phyloP scores from a whole-genome alignment of 2,888 invertebrate species.

The Leptura quadrifasciata region DNA sequence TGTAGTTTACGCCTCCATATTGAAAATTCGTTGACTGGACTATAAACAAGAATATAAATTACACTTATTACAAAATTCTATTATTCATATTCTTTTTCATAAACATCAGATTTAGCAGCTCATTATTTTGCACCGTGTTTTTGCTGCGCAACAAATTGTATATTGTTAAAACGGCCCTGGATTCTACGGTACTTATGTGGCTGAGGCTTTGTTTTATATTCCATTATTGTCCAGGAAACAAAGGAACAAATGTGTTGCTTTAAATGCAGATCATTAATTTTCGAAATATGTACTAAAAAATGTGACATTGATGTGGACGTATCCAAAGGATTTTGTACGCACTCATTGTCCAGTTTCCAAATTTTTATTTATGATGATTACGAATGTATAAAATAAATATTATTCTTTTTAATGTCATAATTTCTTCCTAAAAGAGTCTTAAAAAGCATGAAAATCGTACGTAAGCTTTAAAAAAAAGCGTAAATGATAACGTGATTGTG shows the following conservation, averaged over 20 bases:
- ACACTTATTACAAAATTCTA: too few relatives aligned
- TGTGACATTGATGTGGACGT: neutral
- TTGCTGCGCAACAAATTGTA: too few relatives aligned
- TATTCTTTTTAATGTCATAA: neutral
- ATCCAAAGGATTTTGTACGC: neutral
- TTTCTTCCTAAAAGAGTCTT: neutral
- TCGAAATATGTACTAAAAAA: conserved; percentile 1
- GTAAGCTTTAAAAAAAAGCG: too few relatives aligned
- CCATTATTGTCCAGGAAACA: conserved; percentile 1
- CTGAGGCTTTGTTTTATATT: neutral
- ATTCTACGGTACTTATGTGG: conserved; percentile 1
- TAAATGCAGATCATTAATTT: neutral
- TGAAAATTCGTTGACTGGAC: too few relatives aligned
- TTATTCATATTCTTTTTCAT: too few relatives aligned
- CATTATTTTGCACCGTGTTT: too few relatives aligned
- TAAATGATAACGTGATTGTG: neutral
- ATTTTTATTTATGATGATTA: neutral
- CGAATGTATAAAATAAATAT: neutral
- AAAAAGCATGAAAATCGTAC: neutral
- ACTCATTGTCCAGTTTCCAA: neutral
- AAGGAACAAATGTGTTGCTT: neutral
- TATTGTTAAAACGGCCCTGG: too few relatives aligned
- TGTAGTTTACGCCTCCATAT: too few relatives aligned
- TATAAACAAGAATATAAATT: too few relatives aligned
- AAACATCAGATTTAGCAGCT: too few relatives aligned